Evolutionary conservation across 2,888 invertebrate genomes (phyloP), one percentile per base, ranked within the genome.

Genomic region (Operophtera brumata): DNA sequence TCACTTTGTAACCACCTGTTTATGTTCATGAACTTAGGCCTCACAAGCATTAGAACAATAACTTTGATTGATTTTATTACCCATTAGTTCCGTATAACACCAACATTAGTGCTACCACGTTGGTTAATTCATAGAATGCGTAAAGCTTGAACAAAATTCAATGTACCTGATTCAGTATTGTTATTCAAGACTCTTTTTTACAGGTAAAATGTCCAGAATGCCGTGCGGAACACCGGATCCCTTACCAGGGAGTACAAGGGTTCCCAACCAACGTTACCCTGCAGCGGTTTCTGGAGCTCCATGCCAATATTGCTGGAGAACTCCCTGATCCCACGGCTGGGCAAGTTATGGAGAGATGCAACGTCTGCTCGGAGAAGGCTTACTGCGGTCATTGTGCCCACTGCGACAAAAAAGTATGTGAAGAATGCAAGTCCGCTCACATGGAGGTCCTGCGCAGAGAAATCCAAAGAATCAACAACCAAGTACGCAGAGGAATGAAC

Each of bases 161-260:
- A 6, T n/a, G 6, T 13, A 5, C 10, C 12, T 13, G 1, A 26
- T 39, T 32, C 25, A 32, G 30, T 48, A 4, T 41, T 13, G 12
- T 51, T 35, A 49, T 26, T 14, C 20, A n/a, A 34, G 10, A n/a
- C 5, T 41, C 6, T 39, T 35, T 36, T 61, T 82, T 79, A 10
- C 86, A 96, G 96, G 96, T 98, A 59, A 97, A 97, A 92, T 99
- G 99, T 91, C 99, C 99, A 78, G 98, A 99, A 93, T 99, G 99
- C 84, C 94, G 98, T 61, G 97, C 97, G 55, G 98, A 98, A 89
- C 98, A 98, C 91, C 93, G 97, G 68, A 97, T 98, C 75, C 98
- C 98, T 40, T 97, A 97, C 86, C 96, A 96, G 88, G 98, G 98
- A 39, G 95, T 97, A 5, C 96, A 96, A 78, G 96, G 96, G 59